Evolutionary conservation across 2,888 invertebrate genomes (phyloP), one percentile per base, ranked within the genome.

Genomic region (Ischnus inquisitorius): DNA sequence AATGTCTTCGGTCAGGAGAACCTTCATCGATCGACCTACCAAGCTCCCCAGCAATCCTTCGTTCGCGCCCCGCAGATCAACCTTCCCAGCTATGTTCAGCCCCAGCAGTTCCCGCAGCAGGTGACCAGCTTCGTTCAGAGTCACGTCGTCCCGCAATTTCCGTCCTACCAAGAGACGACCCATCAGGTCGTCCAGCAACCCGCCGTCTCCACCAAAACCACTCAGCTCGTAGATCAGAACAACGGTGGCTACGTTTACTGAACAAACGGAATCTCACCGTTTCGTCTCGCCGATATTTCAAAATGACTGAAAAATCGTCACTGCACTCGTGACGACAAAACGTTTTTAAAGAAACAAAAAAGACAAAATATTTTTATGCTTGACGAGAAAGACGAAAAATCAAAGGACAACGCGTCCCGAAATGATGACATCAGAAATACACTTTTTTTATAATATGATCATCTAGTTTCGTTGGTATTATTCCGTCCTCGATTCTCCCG

Each of bases 201-300:
- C 51, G 34, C 10, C 34, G 34, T 34, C 8, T 34, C 34, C 34
- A 69, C 25, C 22, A 88, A 88, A 54, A 79, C 83, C 68, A 85
- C 78, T 12, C 91, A 91, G 67, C 85, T 88, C 0, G 86, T 85
- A 19, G 90, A 54, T 34, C 34, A 34, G 1, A 76, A 75, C 57
- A 91, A 92, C 46, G 93, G 93, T 67, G 93, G 92, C 43, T 93
- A 93, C 83, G 77, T 92, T 68, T 93, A 93, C 85, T 91, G 25
- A 57, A 28, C 14, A n/a, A n/a, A 3, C 51, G 1, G 16, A 14
- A 14, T 46, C 43, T 46, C 43, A 16, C 16, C n/a, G 28, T 28
- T 28, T 14, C 14, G 0, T 14, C 1, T 34, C 19, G 4, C 22
- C 8, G 19, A 25, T 16, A 19, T 2, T n/a, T 12, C 12, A 8